A percentile compares a stretch with the other conserved stretches of the same genome.
phyloP scores from a whole-genome alignment of 1,140 invertebrate species.

The Lutraria rhynchaena region DNA sequence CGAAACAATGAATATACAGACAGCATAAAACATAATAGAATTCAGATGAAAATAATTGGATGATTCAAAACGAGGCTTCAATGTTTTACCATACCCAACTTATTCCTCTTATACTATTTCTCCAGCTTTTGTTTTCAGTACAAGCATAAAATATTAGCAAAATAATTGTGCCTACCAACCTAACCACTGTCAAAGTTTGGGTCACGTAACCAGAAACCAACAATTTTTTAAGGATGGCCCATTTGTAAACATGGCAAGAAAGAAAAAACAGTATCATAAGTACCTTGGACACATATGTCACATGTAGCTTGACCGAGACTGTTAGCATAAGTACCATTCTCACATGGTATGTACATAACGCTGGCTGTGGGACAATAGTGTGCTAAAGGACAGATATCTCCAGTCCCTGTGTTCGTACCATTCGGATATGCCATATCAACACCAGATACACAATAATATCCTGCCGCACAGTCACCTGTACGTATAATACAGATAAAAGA shows the following conservation, averaged over 20 bases:
- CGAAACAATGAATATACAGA: too few relatives aligned
- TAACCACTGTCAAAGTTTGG: too few relatives aligned
- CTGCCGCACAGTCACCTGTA: slow-evolving; percentile 76
- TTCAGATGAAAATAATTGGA: too few relatives aligned
- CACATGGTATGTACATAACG: slow-evolving; percentile 72
- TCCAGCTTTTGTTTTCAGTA: too few relatives aligned
- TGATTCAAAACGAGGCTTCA: too few relatives aligned
- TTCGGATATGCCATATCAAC: slow-evolving; percentile 75
- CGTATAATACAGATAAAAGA: neutral
- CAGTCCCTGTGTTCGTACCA: slow-evolving; percentile 74
- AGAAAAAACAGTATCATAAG: neutral
- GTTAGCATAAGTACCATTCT: slow-evolving; percentile 78
- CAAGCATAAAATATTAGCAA: neutral
- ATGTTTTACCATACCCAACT: too few relatives aligned
- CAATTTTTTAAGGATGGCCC: too few relatives aligned
- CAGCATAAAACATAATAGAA: too few relatives aligned
- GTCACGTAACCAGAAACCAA: too few relatives aligned
- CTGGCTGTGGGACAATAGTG: slow-evolving; percentile 75
- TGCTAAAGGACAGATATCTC: slow-evolving; percentile 75
- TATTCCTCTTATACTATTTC: too few relatives aligned
- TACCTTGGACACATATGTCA: slow-evolving; percentile 76
- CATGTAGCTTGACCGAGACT: slow-evolving; percentile 72
- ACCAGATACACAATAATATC: slow-evolving; percentile 78
- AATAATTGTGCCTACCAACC: neutral
- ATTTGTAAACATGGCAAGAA: too few relatives aligned